A percentile compares a stretch with the other conserved stretches of the same genome.
These are phyloP conservation scores for Aphodius granarius DNA, from an alignment of 2,888 invertebrate genomes.

Conservation along the genomic window DNA sequence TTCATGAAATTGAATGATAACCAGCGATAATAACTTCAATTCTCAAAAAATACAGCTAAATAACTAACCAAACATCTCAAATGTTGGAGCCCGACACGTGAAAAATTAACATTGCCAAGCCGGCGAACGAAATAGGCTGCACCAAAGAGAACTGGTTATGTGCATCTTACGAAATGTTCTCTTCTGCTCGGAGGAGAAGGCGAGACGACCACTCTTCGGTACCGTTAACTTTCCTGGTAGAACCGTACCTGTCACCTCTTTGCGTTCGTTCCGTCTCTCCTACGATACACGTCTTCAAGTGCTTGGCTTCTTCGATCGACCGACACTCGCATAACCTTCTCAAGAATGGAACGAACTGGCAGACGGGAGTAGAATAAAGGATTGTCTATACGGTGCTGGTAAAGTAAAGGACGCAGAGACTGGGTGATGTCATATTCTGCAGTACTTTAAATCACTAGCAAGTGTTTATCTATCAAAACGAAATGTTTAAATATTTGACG, in stretches of 20 bases:
- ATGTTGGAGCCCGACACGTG: neutral
- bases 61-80: no score
- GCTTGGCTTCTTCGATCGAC: constrained; percentile 13
- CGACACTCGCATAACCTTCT: neutral
- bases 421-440: no score
- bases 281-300: neutral
- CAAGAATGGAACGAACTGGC: neutral
- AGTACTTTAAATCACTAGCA: no score
- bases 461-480: no score
- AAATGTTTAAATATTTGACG: no score
- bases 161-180: constrained; percentile 11
- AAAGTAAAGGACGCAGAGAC: no score
- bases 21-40: no score
- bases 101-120: neutral
- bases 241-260: constrained; percentile 23
- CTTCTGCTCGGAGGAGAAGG: neutral
- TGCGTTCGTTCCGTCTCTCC: constrained; percentile 5
- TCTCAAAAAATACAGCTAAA: no score
- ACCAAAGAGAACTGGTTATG: constrained; percentile 4
- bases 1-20: no score
- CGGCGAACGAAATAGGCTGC: neutral
- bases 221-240: constrained; percentile 7
- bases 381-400: no score
- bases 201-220: constrained; percentile 1
- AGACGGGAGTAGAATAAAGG: neutral